Percentiles rank a stretch among this genome's conserved stretches.
phyloP scores from a whole-genome alignment of 2,888 invertebrate genomes.

The Diarsia dahlii region DNA sequence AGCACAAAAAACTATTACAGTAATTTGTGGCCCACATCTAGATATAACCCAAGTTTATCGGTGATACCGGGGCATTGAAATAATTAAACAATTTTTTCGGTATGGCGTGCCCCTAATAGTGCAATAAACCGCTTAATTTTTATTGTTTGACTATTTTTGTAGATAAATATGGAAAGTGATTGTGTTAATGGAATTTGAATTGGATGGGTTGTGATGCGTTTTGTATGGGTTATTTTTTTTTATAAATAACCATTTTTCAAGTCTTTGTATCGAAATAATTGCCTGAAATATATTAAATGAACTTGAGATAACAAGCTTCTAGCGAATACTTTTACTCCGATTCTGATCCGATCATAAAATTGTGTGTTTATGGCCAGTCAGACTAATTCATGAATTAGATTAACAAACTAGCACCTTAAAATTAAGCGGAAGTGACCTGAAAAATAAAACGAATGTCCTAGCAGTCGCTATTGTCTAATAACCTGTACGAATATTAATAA shows the following conservation, averaged over 20 bases:
- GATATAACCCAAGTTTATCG: slow-evolving; percentile 79
- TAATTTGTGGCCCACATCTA: slow-evolving; percentile 83
- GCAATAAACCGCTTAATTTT: slow-evolving; percentile 67
- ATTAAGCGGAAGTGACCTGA: background rate
- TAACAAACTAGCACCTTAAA: background rate
- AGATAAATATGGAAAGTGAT: slow-evolving; percentile 50
- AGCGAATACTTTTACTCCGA: background rate
- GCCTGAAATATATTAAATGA: background rate
- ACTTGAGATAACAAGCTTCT: background rate
- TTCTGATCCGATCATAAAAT: background rate
- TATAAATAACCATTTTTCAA: background rate
- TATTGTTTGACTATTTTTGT: slow-evolving; percentile 34
- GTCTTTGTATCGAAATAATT: background rate
- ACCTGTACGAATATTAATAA: background rate
- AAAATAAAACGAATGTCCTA: background rate
- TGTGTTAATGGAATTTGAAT: slow-evolving; percentile 43
- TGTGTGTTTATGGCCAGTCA: background rate
- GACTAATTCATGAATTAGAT: background rate
- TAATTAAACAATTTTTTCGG: slow-evolving; percentile 80
- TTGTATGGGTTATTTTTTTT: background rate
- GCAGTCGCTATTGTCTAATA: background rate
- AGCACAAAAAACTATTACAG: slow-evolving; percentile 82
- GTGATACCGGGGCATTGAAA: slow-evolving; percentile 70
- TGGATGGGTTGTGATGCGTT: slow-evolving; percentile 14
- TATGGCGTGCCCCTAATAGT: slow-evolving; percentile 70